These are phyloP conservation scores for Sebastes iracundus DNA, from an alignment of 2,797 vertebrate genomes.

Conservation along the genomic window DNA sequence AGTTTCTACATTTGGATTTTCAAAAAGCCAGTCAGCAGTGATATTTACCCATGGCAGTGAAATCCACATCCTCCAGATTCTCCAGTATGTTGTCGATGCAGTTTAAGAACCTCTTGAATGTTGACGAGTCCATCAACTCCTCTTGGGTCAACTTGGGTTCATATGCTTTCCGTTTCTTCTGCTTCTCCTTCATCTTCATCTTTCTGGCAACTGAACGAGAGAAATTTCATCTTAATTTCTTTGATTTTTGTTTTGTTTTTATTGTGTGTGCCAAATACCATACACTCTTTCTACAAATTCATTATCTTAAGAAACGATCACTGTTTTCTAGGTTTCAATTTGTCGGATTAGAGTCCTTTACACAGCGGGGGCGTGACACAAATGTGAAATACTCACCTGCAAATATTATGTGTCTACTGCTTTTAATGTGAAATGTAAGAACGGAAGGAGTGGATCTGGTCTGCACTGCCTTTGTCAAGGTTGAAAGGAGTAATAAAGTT, in stretches of 20 bases:
- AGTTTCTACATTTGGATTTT: neutral
- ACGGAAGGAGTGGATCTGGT: neutral
- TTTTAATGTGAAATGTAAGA: neutral
- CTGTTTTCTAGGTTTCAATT: neutral
- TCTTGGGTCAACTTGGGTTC: conserved; percentile 97
- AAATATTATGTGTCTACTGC: no score
- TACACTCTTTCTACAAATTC: neutral
- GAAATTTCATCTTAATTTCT: neutral
- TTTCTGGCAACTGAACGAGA: conserved; percentile 89
- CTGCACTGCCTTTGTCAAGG: neutral
- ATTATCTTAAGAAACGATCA: neutral
- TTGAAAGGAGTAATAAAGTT: neutral
- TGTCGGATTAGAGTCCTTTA: neutral
- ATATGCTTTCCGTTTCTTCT: conserved; percentile 96
- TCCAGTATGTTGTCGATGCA: conserved; percentile 97
- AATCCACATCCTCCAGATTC: conserved; percentile 97
- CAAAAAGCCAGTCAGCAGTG: neutral
- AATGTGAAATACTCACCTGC: neutral
- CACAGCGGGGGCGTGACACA: neutral
- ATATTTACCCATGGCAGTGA: conserved; percentile 90
- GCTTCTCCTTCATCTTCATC: conserved; percentile 96
- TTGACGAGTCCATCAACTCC: conserved; percentile 99
- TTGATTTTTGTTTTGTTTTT: neutral
- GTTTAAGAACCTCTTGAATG: conserved; percentile 92
- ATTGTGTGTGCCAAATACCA: neutral